Evolutionary conservation across 2,113 vertebrate species (phyloP).

Genomic region (Paradisaea rubra): DNA sequence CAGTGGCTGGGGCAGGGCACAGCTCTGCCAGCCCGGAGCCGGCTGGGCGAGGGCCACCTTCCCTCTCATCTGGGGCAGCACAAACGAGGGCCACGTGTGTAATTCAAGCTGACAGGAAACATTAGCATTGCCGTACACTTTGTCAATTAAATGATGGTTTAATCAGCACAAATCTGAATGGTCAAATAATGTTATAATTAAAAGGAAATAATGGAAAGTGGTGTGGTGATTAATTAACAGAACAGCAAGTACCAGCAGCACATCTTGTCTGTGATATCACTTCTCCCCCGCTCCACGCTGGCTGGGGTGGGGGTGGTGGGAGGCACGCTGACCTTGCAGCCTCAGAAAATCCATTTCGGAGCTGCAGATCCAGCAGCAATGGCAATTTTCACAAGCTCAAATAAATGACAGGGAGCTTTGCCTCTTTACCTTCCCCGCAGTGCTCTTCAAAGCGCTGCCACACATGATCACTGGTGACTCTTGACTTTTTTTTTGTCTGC

Average conservation of each 20-base stretch:
- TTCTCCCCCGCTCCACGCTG: background rate
- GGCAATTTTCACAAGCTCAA: conserved; percentile 43
- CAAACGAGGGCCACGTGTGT: conserved; percentile 27
- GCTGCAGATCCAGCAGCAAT: conserved; percentile 26
- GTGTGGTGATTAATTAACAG: conserved; percentile 69
- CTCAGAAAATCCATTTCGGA: conserved; percentile 27
- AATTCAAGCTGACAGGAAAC: conserved; percentile 72
- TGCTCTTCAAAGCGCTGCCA: conserved; percentile 16
- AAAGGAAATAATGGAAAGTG: conserved; percentile 72
- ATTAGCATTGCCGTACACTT: conserved; percentile 61
- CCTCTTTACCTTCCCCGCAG: conserved; percentile 24
- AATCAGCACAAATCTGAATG: conserved; percentile 72
- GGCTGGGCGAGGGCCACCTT: background rate
- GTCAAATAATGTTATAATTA: conserved; percentile 79
- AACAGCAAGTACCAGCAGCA: conserved; percentile 49
- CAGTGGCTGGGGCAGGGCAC: background rate
- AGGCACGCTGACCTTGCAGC: conserved; percentile 30
- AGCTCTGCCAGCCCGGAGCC: background rate
- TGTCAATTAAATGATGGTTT: conserved; percentile 76
- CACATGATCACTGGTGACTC: background rate
- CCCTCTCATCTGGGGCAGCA: background rate
- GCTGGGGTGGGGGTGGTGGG: background rate
- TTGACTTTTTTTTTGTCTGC: background rate
- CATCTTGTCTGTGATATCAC: conserved; percentile 15
- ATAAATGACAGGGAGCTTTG: conserved; percentile 41